phyloP scores from a whole-genome alignment of 2,113 vertebrate genomes.

The Dipodomys merriami region DNA sequence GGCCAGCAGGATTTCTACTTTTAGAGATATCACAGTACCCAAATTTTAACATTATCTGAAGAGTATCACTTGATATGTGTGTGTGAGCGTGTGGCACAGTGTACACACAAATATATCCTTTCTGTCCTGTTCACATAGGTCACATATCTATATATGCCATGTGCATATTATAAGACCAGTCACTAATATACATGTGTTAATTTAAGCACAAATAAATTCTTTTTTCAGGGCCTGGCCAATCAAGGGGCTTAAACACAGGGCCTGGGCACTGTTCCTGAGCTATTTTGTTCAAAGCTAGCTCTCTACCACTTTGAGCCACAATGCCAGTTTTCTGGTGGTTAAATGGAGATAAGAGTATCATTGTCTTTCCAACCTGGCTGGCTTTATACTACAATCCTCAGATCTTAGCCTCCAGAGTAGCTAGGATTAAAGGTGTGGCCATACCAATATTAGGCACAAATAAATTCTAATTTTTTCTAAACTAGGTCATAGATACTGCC shows the following conservation, averaged over 20 bases:
- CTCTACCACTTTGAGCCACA: no score
- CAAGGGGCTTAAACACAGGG: no score
- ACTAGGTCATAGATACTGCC: not conserved
- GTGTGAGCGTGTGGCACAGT: not conserved
- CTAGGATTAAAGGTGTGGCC: no score
- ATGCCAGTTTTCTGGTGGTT: no score
- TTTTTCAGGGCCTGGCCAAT: not conserved
- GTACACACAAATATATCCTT: not conserved
- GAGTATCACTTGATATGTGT: not conserved
- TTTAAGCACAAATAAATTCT: slow-evolving; percentile 22
- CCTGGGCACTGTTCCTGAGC: no score
- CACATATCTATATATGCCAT: not conserved
- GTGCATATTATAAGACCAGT: not conserved
- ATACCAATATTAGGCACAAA: not conserved
- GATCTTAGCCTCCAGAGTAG: no score
- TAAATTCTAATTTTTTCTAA: slow-evolving; percentile 38
- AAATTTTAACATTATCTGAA: slow-evolving; percentile 31
- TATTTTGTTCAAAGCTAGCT: no score
- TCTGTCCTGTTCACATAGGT: not conserved
- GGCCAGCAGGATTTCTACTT: not conserved
- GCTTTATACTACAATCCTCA: no score
- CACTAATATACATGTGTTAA: not conserved
- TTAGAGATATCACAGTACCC: not conserved
- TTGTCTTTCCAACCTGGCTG: no score
- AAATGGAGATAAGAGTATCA: no score